Conservation (phyloP, 2,888 invertebrate genomes). For the Cheilosia grossa region DNA sequence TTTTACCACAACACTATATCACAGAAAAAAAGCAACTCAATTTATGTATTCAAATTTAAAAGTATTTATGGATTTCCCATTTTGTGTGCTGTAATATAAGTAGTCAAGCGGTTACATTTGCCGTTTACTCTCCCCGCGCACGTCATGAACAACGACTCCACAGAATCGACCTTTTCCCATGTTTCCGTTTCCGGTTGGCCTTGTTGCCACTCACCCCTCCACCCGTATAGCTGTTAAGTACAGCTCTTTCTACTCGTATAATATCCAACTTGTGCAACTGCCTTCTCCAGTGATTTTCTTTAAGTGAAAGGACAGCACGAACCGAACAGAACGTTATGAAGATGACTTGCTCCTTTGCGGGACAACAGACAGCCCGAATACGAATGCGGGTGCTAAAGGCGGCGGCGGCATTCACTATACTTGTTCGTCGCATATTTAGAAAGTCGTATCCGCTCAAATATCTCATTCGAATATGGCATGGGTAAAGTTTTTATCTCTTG, state of each 20-base stretch:
- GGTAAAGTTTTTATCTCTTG: conserved; percentile 61
- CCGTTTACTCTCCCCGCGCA: conserved; percentile 9
- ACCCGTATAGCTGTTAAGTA: not conserved
- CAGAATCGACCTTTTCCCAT: conserved; percentile 52
- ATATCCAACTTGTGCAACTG: conserved; percentile 6
- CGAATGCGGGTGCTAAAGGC: conserved; percentile 41
- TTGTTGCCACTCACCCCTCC: conserved; percentile 32
- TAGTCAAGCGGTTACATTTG: conserved; percentile 52
- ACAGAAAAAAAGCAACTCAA: conserved; percentile 4
- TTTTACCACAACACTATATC: conserved; percentile 8
- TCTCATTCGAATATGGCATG: conserved; percentile 45
- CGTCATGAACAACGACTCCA: not conserved
- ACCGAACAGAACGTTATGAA: conserved; percentile 57
- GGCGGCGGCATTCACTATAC: conserved; percentile 8
- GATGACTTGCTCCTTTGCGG: conserved; percentile 67
- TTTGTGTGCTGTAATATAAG: conserved; percentile 55
- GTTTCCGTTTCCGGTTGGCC: conserved; percentile 68
- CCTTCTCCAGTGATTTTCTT: conserved; percentile 52
- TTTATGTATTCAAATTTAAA: conserved; percentile 43
- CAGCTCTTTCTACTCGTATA: not conserved
- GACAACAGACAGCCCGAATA: conserved; percentile 25
- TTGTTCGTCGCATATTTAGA: conserved; percentile 49
- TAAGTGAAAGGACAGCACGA: conserved; percentile 37
- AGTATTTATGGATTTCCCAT: conserved; percentile 63
- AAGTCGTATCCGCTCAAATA: conserved; percentile 65